Percentiles rank a stretch among this genome's conserved stretches.
Conservation (phyloP, 2,797 vertebrate genomes). For the Pangasius krempfi region DNA sequence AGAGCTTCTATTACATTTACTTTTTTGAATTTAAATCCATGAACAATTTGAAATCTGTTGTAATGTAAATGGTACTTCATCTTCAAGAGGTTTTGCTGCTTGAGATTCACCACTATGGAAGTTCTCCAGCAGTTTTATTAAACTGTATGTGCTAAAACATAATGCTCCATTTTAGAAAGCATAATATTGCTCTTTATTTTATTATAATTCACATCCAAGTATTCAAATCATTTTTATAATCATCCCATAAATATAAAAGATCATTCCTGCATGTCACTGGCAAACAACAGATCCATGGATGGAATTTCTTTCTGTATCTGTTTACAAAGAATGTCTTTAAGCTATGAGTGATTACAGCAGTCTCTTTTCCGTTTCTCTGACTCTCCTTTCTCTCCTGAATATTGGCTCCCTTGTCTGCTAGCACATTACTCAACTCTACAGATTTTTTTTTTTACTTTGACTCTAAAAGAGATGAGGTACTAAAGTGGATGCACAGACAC, state of each 20-base stretch:
- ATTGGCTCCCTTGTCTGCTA: constrained; percentile 34
- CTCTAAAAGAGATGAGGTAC: constrained; percentile 12
- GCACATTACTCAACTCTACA: constrained; percentile 37
- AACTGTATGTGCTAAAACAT: neutral
- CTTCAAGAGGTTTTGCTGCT: neutral
- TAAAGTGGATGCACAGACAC: neutral
- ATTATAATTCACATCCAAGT: neutral
- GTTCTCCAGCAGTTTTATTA: constrained; percentile 16
- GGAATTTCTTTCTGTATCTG: constrained; percentile 11
- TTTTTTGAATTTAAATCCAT: neutral
- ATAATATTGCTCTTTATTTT: neutral
- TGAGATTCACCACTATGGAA: neutral
- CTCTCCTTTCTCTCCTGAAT: constrained; percentile 1
- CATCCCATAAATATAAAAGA: neutral
- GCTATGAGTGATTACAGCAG: constrained; percentile 6
- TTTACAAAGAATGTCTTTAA: constrained; percentile 14
- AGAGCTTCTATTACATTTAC: neutral
- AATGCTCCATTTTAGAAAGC: neutral
- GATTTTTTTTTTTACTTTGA: constrained; percentile 23
- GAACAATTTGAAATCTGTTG: neutral
- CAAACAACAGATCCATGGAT: neutral
- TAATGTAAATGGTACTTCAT: neutral
- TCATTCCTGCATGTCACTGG: neutral
- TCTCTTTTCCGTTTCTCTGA: neutral
- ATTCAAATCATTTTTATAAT: neutral